Conservation (phyloP, 2,888 invertebrate genomes). For the Scelioninae gen. 1 region DNA sequence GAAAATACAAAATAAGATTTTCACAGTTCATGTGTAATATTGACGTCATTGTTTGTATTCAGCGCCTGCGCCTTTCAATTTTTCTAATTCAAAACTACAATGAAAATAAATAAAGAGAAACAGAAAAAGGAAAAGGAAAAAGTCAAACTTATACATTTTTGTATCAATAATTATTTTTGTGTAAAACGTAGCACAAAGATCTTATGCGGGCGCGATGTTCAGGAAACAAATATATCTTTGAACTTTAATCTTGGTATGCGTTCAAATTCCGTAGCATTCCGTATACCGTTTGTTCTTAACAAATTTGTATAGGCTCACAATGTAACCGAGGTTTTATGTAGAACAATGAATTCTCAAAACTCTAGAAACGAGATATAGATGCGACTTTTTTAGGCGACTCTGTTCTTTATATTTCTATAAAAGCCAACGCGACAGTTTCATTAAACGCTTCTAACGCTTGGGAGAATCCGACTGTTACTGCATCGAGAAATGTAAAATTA, state of each 20-base stretch:
- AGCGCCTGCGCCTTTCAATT: background rate
- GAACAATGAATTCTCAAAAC: slow-evolving; percentile 51
- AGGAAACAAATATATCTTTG: slow-evolving; percentile 25
- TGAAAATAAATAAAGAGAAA: too few relatives aligned
- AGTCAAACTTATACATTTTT: background rate
- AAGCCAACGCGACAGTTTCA: slow-evolving; percentile 45
- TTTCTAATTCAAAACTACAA: background rate
- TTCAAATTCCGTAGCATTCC: slow-evolving; percentile 42
- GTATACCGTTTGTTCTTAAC: slow-evolving; percentile 48
- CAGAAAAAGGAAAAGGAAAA: background rate
- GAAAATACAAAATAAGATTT: slow-evolving; percentile 1
- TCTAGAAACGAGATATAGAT: slow-evolving; percentile 32
- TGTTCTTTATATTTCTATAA: slow-evolving; percentile 53
- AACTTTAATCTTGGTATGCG: slow-evolving; percentile 34
- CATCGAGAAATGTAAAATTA: slow-evolving; percentile 48
- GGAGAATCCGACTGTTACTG: slow-evolving; percentile 40
- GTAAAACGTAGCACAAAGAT: background rate
- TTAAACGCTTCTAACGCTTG: slow-evolving; percentile 59
- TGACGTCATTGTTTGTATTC: slow-evolving; percentile 9
- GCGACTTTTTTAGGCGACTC: slow-evolving; percentile 44
- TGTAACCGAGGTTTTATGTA: slow-evolving; percentile 50
- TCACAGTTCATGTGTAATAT: background rate
- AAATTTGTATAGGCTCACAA: slow-evolving; percentile 47
- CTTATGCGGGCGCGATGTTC: background rate
- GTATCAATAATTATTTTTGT: background rate